Conservation (phyloP, 64 coral and sea anemone species). For the Montipora foliosa region DNA sequence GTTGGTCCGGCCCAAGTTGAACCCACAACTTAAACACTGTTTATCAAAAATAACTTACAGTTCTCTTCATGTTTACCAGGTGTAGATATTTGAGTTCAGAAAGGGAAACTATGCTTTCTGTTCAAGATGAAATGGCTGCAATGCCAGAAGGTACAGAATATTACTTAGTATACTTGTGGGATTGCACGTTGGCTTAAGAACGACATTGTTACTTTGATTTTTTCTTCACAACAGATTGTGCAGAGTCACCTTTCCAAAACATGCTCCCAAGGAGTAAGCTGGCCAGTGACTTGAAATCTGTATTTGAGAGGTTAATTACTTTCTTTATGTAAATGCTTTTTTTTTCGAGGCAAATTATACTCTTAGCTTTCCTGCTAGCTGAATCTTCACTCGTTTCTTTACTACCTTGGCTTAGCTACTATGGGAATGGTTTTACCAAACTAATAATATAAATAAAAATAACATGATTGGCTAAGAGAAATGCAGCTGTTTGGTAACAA, state of each 20-base stretch:
- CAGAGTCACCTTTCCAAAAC: conserved; percentile 84
- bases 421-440: too few species aligned
- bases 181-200: background rate
- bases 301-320: conserved; percentile 82
- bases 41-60: background rate
- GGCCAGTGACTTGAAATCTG: conserved; percentile 83
- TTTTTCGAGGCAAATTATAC: too few species aligned
- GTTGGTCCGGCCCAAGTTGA: too few species aligned
- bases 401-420: too few species aligned
- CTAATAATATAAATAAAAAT: too few species aligned
- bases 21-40: background rate
- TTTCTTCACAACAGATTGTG: conserved; percentile 51
- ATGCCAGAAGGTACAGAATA: conserved; percentile 85
- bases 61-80: conserved; percentile 37
- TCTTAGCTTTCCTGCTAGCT: too few species aligned
- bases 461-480: too few species aligned
- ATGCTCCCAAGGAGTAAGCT: conserved; percentile 94
- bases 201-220: background rate
- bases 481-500: too few species aligned
- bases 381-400: too few species aligned
- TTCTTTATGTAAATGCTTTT: background rate
- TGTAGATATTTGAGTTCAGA: conserved; percentile 92
- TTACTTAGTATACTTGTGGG: background rate
- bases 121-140: conserved; percentile 91
- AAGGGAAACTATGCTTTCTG: conserved; percentile 95